Conservation (phyloP, 2,113 vertebrate genomes). For the Plestiodon gilberti region DNA sequence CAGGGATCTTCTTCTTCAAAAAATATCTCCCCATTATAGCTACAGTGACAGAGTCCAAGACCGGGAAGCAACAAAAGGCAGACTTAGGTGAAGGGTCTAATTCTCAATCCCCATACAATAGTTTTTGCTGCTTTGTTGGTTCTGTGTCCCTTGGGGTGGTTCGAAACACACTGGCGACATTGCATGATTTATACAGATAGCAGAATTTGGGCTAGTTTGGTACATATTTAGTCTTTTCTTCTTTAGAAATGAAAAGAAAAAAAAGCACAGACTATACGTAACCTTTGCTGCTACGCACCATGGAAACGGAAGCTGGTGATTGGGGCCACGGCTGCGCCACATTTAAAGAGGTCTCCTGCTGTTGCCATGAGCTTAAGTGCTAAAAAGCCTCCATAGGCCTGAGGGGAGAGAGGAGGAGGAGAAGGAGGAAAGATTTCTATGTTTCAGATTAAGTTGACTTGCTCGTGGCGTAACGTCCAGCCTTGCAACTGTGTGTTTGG, state of each 20-base stretch:
- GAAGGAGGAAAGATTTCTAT: background rate
- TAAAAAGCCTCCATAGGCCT: conserved; percentile 77
- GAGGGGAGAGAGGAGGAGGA: background rate
- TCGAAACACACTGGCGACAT: background rate
- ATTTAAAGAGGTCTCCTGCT: conserved; percentile 78
- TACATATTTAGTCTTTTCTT: background rate
- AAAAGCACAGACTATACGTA: background rate
- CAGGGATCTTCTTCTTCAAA: background rate
- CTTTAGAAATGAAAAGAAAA: background rate
- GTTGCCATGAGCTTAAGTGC: conserved; percentile 81
- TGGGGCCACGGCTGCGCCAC: conserved; percentile 77
- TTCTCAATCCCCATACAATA: background rate
- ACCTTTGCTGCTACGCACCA: conserved; percentile 70
- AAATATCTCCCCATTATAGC: background rate
- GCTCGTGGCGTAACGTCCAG: background rate
- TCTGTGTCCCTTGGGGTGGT: background rate
- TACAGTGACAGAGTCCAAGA: background rate
- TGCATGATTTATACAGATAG: too few relatives aligned
- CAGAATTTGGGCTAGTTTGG: background rate
- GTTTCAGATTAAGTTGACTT: background rate
- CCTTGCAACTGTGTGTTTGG: background rate
- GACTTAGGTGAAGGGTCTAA: too few relatives aligned
- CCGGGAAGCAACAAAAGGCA: background rate
- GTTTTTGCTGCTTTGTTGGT: background rate
- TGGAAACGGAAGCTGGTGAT: conserved; percentile 84